phyloP scores from a whole-genome alignment of 30 jellyfish, hydroid and myxozoan species.

The Mastigias papua region DNA sequence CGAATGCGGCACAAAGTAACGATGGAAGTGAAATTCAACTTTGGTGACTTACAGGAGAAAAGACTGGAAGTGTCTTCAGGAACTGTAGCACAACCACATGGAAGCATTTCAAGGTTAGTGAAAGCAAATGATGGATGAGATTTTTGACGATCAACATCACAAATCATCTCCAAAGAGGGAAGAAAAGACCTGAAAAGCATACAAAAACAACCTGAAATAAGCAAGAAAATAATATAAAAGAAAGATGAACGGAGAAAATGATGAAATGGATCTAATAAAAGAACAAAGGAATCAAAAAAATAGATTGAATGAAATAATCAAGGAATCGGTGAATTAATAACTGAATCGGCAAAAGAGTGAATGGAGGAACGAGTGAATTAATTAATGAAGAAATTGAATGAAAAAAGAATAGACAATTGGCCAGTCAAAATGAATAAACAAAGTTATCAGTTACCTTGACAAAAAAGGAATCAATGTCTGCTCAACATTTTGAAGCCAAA shows the following conservation, averaged over 20 bases:
- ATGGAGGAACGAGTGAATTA: neutral
- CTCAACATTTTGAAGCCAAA: slow-evolving; percentile 84
- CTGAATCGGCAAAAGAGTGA: neutral
- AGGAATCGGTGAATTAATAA: neutral
- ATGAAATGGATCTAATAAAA: neutral
- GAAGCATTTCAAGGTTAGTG: slow-evolving; percentile 79
- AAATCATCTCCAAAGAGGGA: slow-evolving; percentile 75
- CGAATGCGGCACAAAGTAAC: too few relatives aligned
- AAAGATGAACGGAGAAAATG: neutral
- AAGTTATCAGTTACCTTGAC: slow-evolving; percentile 53
- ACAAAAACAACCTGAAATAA: neutral
- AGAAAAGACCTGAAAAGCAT: slow-evolving; percentile 49
- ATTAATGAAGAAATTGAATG: neutral
- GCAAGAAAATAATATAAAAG: neutral
- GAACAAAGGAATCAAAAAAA: neutral
- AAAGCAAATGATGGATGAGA: slow-evolving; percentile 82
- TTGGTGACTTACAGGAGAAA: slow-evolving; percentile 24
- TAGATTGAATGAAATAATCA: neutral
- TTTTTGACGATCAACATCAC: slow-evolving; percentile 64
- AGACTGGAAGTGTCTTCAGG: slow-evolving; percentile 18
- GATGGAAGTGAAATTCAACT: too few relatives aligned
- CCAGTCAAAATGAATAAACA: neutral
- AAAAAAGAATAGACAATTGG: neutral
- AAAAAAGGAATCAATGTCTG: slow-evolving; percentile 70
- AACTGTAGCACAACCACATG: slow-evolving; percentile 95